These are phyloP conservation scores for Thryonomys swinderianus DNA, from an alignment of 2,113 vertebrate species.

Conservation along the genomic window DNA sequence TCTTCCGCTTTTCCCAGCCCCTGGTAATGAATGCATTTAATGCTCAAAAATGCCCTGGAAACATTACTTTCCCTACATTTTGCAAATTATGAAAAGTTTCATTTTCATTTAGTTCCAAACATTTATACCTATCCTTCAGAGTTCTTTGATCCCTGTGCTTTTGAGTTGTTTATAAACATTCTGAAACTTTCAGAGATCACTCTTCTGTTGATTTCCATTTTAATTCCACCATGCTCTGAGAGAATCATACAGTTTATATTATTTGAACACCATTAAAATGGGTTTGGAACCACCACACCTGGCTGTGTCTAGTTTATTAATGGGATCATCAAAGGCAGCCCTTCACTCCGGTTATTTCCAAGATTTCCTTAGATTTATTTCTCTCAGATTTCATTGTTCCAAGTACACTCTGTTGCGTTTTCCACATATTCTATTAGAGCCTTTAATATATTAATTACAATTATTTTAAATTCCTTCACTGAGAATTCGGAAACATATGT, in stretches of 20 bases:
- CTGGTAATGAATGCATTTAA: not conserved
- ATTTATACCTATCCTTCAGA: not conserved
- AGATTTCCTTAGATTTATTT: constrained; percentile 16
- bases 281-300: not conserved
- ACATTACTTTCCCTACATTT: not conserved
- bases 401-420: not conserved
- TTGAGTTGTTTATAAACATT: not conserved
- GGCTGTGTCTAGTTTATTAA: not conserved
- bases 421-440: not conserved
- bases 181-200: not conserved
- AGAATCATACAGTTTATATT: not conserved
- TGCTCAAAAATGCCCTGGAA: not conserved
- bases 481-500: not conserved
- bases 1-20: too few relatives aligned
- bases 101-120: not conserved
- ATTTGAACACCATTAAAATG: not conserved
- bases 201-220: not conserved
- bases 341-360: not conserved
- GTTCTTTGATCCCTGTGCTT: not conserved
- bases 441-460: not conserved
- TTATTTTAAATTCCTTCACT: not conserved
- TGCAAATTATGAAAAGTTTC: not conserved
- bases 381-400: constrained; percentile 3
- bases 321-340: not conserved
- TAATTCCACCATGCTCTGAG: not conserved